phyloP scores from a whole-genome alignment of 2,113 vertebrate species.

The Raja brachyura region DNA sequence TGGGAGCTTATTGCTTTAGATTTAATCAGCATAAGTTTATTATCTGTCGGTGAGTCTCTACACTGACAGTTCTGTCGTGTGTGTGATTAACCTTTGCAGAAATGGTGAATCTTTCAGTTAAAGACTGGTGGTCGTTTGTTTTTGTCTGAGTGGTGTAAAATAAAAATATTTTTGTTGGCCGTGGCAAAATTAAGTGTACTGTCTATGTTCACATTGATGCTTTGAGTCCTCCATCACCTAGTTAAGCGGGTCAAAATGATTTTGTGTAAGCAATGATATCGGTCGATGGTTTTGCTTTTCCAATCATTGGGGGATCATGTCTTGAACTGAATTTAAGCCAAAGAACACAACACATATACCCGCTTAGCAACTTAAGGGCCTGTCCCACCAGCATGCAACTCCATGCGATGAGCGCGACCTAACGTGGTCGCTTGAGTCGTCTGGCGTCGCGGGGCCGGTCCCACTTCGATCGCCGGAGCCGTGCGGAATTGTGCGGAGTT shows the following conservation, averaged over 20 bases:
- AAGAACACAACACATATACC: not conserved
- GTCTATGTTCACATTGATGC: not conserved
- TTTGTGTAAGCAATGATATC: not conserved
- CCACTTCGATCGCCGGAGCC: too few species aligned
- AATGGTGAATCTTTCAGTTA: not conserved
- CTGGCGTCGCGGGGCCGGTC: too few species aligned
- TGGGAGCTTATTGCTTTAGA: not conserved
- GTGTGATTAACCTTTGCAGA: not conserved
- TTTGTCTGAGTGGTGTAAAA: not conserved
- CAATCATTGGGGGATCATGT: not conserved
- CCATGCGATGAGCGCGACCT: too few species aligned
- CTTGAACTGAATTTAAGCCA: slow-evolving; percentile 5
- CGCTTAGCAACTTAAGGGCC: not conserved
- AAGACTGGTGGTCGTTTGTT: not conserved
- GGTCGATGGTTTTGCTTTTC: not conserved
- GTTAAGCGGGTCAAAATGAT: not conserved
- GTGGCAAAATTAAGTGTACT: not conserved
- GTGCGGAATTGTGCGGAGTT: too few species aligned
- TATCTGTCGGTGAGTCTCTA: not conserved
- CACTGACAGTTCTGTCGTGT: not conserved
- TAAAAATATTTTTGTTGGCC: not conserved
- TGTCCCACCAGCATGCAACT: too few species aligned
- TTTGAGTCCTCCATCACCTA: not conserved
- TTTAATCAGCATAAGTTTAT: not conserved
- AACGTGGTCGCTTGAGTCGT: too few species aligned